Conservation (phyloP, 2,113 vertebrate genomes). For the Rattus rattus region DNA sequence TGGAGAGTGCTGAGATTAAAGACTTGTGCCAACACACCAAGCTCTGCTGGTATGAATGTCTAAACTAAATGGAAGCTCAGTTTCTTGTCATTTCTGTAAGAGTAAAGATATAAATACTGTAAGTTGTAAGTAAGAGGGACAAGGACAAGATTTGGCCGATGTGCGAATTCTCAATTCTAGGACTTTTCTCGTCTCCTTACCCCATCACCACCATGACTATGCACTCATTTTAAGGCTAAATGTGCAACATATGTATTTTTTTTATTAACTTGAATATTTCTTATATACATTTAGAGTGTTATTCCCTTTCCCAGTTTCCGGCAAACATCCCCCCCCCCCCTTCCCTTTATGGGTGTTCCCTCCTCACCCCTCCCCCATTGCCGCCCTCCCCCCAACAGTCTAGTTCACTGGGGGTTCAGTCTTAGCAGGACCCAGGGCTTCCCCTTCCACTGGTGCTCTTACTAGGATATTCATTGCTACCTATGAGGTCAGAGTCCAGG, state of each 20-base stretch:
- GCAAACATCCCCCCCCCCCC: no score
- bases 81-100: not conserved
- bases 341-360: no score
- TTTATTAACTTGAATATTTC: no score
- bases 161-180: not conserved
- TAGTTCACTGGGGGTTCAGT: no score
- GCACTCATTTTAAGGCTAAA: not conserved
- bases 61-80: not conserved
- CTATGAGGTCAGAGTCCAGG: no score
- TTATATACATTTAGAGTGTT: no score
- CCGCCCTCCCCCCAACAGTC: no score
- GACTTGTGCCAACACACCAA: not conserved
- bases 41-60: slow-evolving; percentile 59
- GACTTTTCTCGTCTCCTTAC: not conserved
- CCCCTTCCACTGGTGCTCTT: no score
- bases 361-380: no score
- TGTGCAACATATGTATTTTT: not conserved
- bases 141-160: not conserved
- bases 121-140: not conserved
- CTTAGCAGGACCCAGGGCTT: no score
- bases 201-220: not conserved
- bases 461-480: no score
- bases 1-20: not conserved
- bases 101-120: not conserved
- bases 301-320: no score